A percentile compares a stretch with the other conserved stretches of the same genome.
These are phyloP conservation scores for Bostrychus sinensis DNA, from an alignment of 2,113 vertebrate genomes.

Conservation along the genomic window DNA sequence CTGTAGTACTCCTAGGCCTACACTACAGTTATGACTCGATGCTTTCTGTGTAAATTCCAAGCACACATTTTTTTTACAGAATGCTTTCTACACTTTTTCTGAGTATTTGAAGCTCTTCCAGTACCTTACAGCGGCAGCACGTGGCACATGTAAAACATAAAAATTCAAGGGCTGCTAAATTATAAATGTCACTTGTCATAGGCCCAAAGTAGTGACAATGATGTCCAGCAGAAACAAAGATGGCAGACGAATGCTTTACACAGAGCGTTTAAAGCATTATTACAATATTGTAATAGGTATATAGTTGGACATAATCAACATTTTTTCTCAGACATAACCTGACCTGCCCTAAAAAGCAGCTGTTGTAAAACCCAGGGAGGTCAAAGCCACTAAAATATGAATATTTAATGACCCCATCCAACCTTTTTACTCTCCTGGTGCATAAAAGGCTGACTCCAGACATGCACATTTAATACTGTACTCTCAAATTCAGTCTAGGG, in stretches of 20 bases:
- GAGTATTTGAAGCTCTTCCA: too few species aligned
- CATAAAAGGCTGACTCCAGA: background rate
- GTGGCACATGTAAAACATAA: background rate
- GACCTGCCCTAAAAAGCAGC: background rate
- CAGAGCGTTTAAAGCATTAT: background rate
- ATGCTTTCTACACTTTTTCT: too few species aligned
- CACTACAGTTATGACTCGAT: too few species aligned
- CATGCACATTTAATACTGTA: background rate
- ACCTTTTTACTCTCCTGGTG: background rate
- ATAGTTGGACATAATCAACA: too few species aligned
- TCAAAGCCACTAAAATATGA: background rate
- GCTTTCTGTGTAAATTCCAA: too few species aligned
- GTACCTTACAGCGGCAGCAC: background rate
- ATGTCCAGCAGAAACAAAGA: background rate
- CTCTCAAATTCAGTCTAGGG: too few species aligned
- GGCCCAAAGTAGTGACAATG: background rate
- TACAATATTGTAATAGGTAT: too few species aligned
- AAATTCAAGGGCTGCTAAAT: constrained; percentile 1
- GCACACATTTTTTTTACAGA: too few species aligned
- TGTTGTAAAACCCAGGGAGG: background rate
- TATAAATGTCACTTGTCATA: background rate
- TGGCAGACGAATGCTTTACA: background rate
- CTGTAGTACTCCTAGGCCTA: too few species aligned
- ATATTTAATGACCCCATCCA: background rate
- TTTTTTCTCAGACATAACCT: background rate